phyloP scores from a whole-genome alignment of 2,113 vertebrate species.

The Steatornis caripensis region DNA sequence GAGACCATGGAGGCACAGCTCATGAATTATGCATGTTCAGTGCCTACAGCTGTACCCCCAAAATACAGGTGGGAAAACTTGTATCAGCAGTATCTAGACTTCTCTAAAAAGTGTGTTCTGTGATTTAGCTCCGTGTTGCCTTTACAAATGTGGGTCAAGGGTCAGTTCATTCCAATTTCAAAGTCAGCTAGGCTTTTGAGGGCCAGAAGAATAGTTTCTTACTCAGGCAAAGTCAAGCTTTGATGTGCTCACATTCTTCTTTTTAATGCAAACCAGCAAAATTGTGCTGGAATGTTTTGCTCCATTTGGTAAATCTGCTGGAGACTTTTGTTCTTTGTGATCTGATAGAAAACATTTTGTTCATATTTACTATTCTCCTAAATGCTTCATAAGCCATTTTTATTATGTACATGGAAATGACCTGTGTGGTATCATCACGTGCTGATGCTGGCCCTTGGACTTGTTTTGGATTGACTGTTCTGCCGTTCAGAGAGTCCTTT shows the following conservation, averaged over 20 bases:
- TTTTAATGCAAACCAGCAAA: conserved; percentile 3
- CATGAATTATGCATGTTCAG: neutral
- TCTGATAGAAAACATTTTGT: neutral
- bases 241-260: neutral
- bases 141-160: neutral
- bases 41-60: neutral
- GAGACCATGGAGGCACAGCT: neutral
- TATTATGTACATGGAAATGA: neutral
- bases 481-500: neutral
- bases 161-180: neutral
- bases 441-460: neutral
- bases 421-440: neutral
- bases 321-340: neutral
- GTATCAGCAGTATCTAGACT: neutral
- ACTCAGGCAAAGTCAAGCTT: neutral
- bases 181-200: neutral
- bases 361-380: neutral
- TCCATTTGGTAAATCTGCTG: neutral
- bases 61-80: neutral
- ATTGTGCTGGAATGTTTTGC: neutral
- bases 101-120: neutral
- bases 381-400: neutral
- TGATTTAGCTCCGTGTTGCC: neutral
- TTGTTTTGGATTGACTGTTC: neutral
- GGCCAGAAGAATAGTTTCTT: neutral